phyloP scores from a whole-genome alignment of 2,113 vertebrate genomes.

The Myrmecobius fasciatus region DNA sequence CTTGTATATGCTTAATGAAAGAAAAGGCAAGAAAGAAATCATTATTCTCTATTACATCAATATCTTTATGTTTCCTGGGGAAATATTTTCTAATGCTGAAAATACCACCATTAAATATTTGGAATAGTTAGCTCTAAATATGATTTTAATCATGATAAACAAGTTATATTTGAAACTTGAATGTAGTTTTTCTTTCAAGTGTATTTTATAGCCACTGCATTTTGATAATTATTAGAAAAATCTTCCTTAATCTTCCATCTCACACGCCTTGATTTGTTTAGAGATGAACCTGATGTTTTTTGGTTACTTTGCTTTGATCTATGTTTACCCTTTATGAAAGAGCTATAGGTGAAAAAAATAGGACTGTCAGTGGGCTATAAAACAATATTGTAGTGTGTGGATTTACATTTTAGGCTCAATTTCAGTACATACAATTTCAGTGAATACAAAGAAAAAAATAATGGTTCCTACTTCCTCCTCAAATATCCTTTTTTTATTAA shows the following conservation, averaged over 20 bases:
- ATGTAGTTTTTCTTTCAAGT: slow-evolving; percentile 24
- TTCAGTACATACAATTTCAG: slow-evolving; percentile 10
- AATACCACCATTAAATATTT: slow-evolving; percentile 9
- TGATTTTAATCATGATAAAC: neutral
- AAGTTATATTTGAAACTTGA: neutral
- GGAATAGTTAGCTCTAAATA: neutral
- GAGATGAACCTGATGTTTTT: neutral
- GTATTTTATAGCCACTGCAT: neutral
- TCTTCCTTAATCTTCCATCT: neutral
- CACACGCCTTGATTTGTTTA: neutral
- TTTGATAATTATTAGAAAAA: neutral
- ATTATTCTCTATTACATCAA: neutral
- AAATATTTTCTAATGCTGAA: slow-evolving; percentile 12
- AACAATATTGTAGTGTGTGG: neutral
- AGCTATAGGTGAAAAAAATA: neutral
- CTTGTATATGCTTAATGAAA: slow-evolving; percentile 3
- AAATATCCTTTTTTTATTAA: too few relatives aligned
- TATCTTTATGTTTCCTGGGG: slow-evolving; percentile 19
- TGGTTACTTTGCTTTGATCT: neutral
- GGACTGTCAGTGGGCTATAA: neutral
- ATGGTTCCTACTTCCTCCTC: neutral
- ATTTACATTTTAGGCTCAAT: slow-evolving; percentile 11
- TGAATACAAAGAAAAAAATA: neutral
- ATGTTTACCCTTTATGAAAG: neutral
- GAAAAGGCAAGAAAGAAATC: slow-evolving; percentile 6